phyloP scores from a whole-genome alignment of 1,140 invertebrate genomes.

The Cataglyphis hispanica region DNA sequence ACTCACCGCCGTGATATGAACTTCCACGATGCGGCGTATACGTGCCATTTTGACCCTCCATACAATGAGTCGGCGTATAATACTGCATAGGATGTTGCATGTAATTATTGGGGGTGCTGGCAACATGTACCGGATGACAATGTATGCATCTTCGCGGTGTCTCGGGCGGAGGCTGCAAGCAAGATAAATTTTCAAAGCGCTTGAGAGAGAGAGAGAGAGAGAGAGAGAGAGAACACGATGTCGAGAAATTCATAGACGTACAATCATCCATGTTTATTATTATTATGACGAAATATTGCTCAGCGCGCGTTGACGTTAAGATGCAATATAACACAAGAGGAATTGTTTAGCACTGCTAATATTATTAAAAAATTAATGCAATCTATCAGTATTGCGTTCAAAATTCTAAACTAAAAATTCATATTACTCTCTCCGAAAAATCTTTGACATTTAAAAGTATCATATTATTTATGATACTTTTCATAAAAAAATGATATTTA shows the following conservation, averaged over 20 bases:
- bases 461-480: neutral
- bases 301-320: neutral
- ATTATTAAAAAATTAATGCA: neutral
- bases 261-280: conserved; percentile 50
- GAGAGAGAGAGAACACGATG: neutral
- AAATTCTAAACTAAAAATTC: too few relatives aligned
- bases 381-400: neutral
- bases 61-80: conserved; percentile 82
- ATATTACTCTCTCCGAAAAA: neutral
- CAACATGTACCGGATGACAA: conserved; percentile 81
- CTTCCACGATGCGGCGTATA: conserved; percentile 81
- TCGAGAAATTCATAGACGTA: neutral
- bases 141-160: conserved; percentile 83
- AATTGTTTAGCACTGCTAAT: neutral
- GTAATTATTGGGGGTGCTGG: conserved; percentile 81
- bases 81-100: conserved; percentile 81
- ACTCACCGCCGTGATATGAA: conserved; percentile 84
- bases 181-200: conserved; percentile 54
- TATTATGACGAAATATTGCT: conserved; percentile 22
- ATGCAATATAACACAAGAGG: conserved; percentile 2
- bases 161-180: conserved; percentile 78
- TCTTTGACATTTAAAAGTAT: neutral
- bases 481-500: too few relatives aligned
- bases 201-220: neutral
- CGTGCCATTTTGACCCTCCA: conserved; percentile 78